Base-by-base conservation (phyloP, 1,140 invertebrate species). In the Bombus affinis region DNA sequence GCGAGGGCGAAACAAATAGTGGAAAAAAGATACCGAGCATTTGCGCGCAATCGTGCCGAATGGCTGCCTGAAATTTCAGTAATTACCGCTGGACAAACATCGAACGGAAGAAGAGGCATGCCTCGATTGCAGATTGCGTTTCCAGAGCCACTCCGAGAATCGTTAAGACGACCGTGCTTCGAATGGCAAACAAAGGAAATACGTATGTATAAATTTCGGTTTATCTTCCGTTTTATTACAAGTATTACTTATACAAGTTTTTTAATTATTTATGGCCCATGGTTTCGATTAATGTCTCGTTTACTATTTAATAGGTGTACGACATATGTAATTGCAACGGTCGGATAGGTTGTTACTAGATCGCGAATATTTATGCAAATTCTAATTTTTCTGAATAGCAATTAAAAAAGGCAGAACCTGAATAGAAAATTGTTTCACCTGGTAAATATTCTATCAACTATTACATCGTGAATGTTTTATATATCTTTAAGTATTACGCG, bases 1-100 rank as follows among this genome's bases (percentile, higher is more conserved):
- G 15, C 32, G 4, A 32, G 57, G 22, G 28, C 28, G 28, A 32
- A 70, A 70, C 57, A 68, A 76, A 83, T 83, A 25, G 44, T n/a
- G 81, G 18, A 53, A 18, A 42, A 32, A 53, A 74, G 78, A 80
- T 86, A 84, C 53, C 47, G 53, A 79, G 39, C 32, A 39, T 9
- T 84, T 47, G 62, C 66, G 57, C 18, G 47, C 28, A 79, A 72
- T 72, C 53, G 32, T 22, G 3, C 9, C 13, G 15, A 74, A 68
- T 35, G 66, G 37, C 66, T 44, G 22, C 12, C 12, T 25, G 82
- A 71, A 71, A 71, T 78, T 79, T 71, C 62, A 62, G 68, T 68
- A 80, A 85, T 65, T 72, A 22, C 13, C 10, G 35, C 25, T n/a
- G 35, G 25, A 25, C n/a, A 5, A 65, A n/a, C 22, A 42, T 15